Evolutionary conservation across 2,113 vertebrate species (phyloP).

Genomic region (Neogobius melanostomus): DNA sequence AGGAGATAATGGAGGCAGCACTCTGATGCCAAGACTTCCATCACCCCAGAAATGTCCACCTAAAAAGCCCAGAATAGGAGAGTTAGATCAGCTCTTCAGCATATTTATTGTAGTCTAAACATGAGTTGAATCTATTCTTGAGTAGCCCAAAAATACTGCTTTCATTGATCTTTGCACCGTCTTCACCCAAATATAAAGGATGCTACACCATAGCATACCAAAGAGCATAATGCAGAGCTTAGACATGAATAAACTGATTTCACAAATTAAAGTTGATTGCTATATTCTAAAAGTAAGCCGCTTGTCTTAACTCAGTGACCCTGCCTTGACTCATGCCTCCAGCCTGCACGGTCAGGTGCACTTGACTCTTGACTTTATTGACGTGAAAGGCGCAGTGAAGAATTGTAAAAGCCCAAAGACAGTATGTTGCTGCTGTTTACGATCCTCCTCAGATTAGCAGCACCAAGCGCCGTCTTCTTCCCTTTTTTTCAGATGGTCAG

Average conservation of each 20-base stretch:
- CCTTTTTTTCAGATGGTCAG: slow-evolving; percentile 47
- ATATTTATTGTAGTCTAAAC: too few species aligned
- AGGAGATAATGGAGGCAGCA: background rate
- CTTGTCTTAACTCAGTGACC: slow-evolving; percentile 1
- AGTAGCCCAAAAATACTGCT: too few species aligned
- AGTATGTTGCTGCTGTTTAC: slow-evolving; percentile 29
- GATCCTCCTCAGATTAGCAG: slow-evolving; percentile 34
- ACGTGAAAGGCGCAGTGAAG: slow-evolving; percentile 17
- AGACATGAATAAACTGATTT: too few species aligned
- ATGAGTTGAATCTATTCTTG: too few species aligned
- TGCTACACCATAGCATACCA: too few species aligned
- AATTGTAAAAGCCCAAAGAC: slow-evolving; percentile 44
- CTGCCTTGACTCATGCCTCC: background rate
- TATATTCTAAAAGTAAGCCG: background rate
- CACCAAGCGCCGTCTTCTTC: slow-evolving; percentile 29
- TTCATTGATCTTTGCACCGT: too few species aligned
- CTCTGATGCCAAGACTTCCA: background rate
- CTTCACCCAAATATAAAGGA: too few species aligned
- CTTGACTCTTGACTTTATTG: slow-evolving; percentile 24
- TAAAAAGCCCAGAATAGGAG: background rate
- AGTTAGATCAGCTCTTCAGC: background rate
- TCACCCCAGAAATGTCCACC: background rate
- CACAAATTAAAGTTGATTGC: too few species aligned
- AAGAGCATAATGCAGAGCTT: too few species aligned
- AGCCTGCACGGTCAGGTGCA: background rate